Base-by-base conservation (phyloP, 1,140 invertebrate genomes). In the Ditylenchus dipsaci region DNA sequence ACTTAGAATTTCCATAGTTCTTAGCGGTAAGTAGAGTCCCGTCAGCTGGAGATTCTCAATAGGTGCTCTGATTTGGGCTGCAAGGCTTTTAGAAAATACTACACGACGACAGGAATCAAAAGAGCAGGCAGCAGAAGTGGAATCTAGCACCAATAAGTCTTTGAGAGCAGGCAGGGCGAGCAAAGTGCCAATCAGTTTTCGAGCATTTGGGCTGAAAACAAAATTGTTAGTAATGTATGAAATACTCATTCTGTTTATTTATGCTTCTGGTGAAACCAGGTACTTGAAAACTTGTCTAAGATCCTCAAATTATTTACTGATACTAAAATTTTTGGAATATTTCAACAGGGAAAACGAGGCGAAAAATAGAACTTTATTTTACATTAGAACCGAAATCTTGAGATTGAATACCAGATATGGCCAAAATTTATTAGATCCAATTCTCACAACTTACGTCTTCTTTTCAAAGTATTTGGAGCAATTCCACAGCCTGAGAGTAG, bases 401-500 rank as follows among this genome's bases (percentile, higher is more conserved):
- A n/a, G n/a, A n/a, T n/a, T n/a, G n/a, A n/a, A n/a, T n/a, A n/a
- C n/a, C n/a, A n/a, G n/a, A n/a, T n/a, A n/a, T n/a, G n/a, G n/a
- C n/a, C n/a, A n/a, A n/a, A n/a, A n/a, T n/a, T n/a, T n/a, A n/a
- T n/a, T n/a, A n/a, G n/a, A n/a, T n/a, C n/a, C n/a, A n/a, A n/a
- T n/a, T n/a, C n/a, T n/a, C n/a, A 38, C 3, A 38, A 56, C 62
- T 71, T 62, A 75, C 73, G 33, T 69, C 42, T 66, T 58, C 23
- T 71, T 53, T 38, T 53, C 67, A 38, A 74, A 70, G 33, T 74
- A 74, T 29, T 67, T 43, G 15, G 38, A 49, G 53, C 72, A 74
- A 43, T 74, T 74, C 73, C 73, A 75, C 27, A 75, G 60, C 15
- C 73, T 67, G 17, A 47, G 23, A 59, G 43, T 33, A 69, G 57